A percentile compares a stretch with the other conserved stretches of the same genome.
Conservation (phyloP, 2,797 vertebrate genomes). For the Falco novaeseelandiae region DNA sequence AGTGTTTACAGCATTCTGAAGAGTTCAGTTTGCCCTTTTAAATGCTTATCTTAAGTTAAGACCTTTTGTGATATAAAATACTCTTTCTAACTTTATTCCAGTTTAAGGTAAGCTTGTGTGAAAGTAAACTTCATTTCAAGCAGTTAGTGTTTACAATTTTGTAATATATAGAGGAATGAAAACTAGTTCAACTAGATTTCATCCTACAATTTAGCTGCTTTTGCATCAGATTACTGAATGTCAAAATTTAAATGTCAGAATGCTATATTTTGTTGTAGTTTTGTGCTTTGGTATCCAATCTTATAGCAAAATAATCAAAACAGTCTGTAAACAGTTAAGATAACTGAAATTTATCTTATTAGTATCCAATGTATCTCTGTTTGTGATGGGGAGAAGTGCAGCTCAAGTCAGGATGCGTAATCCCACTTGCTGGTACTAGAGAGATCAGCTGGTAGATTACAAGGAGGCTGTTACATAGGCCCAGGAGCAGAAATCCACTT, state of each 20-base stretch:
- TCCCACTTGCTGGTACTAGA: background rate
- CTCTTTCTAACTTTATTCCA: background rate
- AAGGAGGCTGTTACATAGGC: background rate
- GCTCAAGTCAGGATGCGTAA: background rate
- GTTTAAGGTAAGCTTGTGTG: background rate
- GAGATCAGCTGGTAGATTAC: background rate
- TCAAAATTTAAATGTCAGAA: background rate
- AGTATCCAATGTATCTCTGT: background rate
- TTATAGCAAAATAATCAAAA: background rate
- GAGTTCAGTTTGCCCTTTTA: background rate
- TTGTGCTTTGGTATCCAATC: background rate
- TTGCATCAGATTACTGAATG: background rate
- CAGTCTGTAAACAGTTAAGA: background rate
- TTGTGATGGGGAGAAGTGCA: background rate
- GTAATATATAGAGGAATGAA: background rate
- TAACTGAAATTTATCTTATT: background rate
- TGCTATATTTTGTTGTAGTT: background rate
- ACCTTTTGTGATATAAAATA: background rate
- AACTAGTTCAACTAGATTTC: background rate
- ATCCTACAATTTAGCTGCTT: background rate
- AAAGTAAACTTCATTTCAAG: background rate
- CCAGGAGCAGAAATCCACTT: background rate
- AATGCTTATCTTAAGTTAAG: background rate
- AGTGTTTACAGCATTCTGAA: background rate
- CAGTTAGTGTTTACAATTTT: background rate